Evolutionary conservation across 2,888 invertebrate species (phyloP).

Genomic region (Epinotia nisella): DNA sequence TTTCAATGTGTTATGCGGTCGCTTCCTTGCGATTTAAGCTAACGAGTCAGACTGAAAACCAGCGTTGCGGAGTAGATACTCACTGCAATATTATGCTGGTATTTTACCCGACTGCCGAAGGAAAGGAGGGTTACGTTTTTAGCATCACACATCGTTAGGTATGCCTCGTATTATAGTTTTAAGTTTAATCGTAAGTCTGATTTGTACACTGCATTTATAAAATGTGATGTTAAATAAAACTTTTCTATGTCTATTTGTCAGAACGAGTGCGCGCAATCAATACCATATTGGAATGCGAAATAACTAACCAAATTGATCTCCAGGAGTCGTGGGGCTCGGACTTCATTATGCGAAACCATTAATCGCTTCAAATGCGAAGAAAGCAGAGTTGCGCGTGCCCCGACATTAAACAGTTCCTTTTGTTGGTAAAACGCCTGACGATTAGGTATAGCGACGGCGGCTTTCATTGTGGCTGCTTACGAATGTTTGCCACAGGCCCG

Average conservation of each 20-base stretch:
- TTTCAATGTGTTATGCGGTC: neutral
- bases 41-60: neutral
- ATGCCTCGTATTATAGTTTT: no score
- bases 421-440: slow-evolving; percentile 71
- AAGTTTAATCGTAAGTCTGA: no score
- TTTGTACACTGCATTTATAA: no score
- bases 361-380: slow-evolving; percentile 64
- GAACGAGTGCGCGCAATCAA: neutral
- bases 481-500: slow-evolving; percentile 57
- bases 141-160: no score
- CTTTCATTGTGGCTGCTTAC: slow-evolving; percentile 65
- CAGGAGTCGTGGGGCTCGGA: slow-evolving; percentile 13
- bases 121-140: no score
- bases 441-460: slow-evolving; percentile 65
- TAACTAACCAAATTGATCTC: neutral
- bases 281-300: neutral
- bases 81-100: no score
- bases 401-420: slow-evolving; percentile 80
- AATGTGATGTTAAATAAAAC: no score
- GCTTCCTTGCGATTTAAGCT: neutral
- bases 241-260: no score
- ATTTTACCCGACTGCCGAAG: no score
- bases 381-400: slow-evolving; percentile 73
- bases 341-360: slow-evolving; percentile 55
- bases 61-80: no score